A percentile compares a stretch with the other conserved stretches of the same genome.
These are phyloP conservation scores for Uropsilus gracilis DNA, from an alignment of 2,113 vertebrate species.

Conservation along the genomic window DNA sequence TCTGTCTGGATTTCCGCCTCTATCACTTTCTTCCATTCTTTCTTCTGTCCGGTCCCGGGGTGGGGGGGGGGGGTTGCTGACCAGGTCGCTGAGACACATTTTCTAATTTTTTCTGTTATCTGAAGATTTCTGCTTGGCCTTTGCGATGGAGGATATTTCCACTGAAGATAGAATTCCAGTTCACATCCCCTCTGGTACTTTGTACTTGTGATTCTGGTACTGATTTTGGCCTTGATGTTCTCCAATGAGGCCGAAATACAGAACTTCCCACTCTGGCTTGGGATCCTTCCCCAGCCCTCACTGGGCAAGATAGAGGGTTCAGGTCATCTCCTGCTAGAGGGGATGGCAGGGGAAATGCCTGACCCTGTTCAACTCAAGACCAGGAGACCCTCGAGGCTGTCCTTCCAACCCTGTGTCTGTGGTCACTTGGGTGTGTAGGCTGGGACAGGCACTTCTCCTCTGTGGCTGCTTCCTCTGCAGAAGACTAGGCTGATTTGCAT, in stretches of 20 bases:
- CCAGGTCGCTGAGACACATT: not conserved
- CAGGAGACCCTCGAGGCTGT: fast-evolving
- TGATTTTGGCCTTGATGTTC: not conserved
- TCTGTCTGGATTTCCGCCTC: not conserved
- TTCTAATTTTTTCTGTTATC: not conserved
- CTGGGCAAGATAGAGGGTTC: not conserved
- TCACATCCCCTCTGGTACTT: not conserved
- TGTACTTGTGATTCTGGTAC: not conserved
- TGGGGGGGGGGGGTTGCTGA: not conserved
- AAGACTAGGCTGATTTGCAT: not conserved
- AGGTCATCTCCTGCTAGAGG: not conserved
- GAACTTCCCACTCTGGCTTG: not conserved
- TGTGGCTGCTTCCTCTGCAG: too few species aligned
- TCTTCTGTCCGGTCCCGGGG: too few species aligned
- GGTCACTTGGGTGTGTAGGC: fast-evolving
- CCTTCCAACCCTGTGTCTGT: not conserved
- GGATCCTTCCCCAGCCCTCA: not conserved
- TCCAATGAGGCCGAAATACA: not conserved
- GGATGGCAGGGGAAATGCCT: too few species aligned
- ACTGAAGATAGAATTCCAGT: not conserved
- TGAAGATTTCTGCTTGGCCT: not conserved
- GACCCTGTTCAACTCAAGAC: fast-evolving
- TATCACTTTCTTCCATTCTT: too few species aligned
- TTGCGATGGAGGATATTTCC: not conserved
- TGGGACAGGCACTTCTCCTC: not conserved